These are phyloP conservation scores for Gymnogyps californianus DNA, from an alignment of 2,113 vertebrate genomes.

Conservation along the genomic window DNA sequence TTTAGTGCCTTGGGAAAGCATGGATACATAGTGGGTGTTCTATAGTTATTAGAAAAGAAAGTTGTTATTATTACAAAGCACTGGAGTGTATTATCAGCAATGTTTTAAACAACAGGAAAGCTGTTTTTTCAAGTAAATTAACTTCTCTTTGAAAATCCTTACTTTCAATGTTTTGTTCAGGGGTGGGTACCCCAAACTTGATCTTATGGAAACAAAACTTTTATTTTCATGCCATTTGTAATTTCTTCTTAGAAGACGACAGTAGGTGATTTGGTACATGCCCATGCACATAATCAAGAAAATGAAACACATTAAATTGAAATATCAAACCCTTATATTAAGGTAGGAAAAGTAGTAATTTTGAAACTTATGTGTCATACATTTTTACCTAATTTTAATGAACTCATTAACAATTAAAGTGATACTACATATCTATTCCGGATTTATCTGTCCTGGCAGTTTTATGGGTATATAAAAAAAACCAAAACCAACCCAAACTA, in stretches of 20 bases:
- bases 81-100: not conserved
- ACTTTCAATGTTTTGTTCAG: not conserved
- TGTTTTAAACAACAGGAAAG: not conserved
- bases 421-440: not conserved
- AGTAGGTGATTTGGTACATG: not conserved
- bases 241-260: not conserved
- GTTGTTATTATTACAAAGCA: not conserved
- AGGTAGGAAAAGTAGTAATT: not conserved
- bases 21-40: not conserved
- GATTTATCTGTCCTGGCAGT: not conserved
- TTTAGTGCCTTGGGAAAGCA: not conserved
- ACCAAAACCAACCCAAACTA: not conserved
- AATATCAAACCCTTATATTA: not conserved
- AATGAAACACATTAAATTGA: not conserved
- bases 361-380: not conserved
- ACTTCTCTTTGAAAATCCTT: not conserved
- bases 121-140: not conserved
- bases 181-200: not conserved
- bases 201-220: not conserved
- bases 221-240: not conserved
- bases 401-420: not conserved
- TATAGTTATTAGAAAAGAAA: not conserved
- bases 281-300: not conserved
- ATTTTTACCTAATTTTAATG: not conserved
- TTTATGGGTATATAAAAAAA: not conserved